Percentiles rank a stretch among this genome's conserved stretches.
phyloP scores from a whole-genome alignment of 2,113 vertebrate genomes.

The Varanus komodoensis region DNA sequence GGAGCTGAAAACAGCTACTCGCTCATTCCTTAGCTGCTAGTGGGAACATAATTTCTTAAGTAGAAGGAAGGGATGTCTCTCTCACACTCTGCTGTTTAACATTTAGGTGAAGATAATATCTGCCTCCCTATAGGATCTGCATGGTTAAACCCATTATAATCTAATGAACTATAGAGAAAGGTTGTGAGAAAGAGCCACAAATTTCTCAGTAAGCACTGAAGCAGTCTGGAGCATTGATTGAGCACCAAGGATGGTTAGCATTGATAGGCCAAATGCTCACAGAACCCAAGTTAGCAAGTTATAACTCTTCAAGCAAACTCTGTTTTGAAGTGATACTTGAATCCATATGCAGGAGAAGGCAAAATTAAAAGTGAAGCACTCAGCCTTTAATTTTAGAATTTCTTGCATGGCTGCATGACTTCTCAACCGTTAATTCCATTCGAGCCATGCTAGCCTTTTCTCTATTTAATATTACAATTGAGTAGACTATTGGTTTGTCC shows the following conservation, averaged over 20 bases:
- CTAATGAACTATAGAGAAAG: slow-evolving; percentile 46
- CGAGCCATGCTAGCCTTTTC: not conserved
- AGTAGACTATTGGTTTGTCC: not conserved
- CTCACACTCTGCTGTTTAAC: not conserved
- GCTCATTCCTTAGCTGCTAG: not conserved
- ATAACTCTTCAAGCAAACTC: slow-evolving; percentile 31
- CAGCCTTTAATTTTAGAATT: slow-evolving; percentile 60
- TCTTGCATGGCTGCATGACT: slow-evolving; percentile 51
- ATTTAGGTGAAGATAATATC: not conserved
- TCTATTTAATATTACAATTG: slow-evolving; percentile 2
- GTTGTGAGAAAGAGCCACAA: slow-evolving; percentile 45
- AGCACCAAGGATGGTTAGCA: slow-evolving; percentile 53
- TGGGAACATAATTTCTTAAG: not conserved
- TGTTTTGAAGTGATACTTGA: slow-evolving; percentile 42
- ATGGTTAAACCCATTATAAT: slow-evolving; percentile 45
- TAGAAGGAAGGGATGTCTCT: not conserved
- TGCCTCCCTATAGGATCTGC: slow-evolving; percentile 31
- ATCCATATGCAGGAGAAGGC: slow-evolving; percentile 54
- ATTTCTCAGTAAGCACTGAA: slow-evolving; percentile 58
- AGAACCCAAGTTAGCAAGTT: slow-evolving; percentile 67
- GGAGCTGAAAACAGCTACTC: not conserved
- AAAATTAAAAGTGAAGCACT: slow-evolving; percentile 65
- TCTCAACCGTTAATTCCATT: slow-evolving; percentile 45
- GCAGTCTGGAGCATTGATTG: slow-evolving; percentile 64
- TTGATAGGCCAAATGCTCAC: slow-evolving; percentile 66